A percentile compares a stretch with the other conserved stretches of the same genome.
phyloP scores from a whole-genome alignment of 2,888 invertebrate species.

The Diarsia dahlii region DNA sequence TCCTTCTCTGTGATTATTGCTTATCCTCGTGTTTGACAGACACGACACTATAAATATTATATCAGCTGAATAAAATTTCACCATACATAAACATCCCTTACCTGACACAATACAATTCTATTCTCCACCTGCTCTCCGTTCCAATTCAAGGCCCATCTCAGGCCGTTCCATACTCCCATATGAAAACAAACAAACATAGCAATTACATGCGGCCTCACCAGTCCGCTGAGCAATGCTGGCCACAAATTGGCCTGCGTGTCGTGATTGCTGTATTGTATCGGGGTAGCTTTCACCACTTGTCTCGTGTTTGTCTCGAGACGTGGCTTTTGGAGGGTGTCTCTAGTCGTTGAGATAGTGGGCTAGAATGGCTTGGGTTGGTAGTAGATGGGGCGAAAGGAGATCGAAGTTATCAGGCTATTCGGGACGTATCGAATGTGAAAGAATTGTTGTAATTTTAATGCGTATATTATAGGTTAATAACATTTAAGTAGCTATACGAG shows the following conservation, averaged over 20 bases:
- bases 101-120: not conserved
- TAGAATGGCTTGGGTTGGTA: not conserved
- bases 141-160: constrained; percentile 40
- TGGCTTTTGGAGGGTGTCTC: constrained; percentile 14
- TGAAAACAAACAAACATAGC: constrained; percentile 64
- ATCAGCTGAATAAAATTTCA: not conserved
- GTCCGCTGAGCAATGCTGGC: constrained; percentile 55
- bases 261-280: constrained; percentile 66
- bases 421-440: not conserved
- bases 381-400: not conserved
- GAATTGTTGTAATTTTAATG: not conserved
- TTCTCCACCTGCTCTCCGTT: constrained; percentile 18
- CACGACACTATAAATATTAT: not conserved
- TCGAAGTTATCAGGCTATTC: not conserved
- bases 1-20: too few relatives aligned
- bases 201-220: constrained; percentile 55
- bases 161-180: constrained; percentile 43
- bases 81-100: not conserved
- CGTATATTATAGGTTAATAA: not conserved
- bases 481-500: not conserved
- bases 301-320: constrained; percentile 24
- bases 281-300: constrained; percentile 43
- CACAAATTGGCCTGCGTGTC: constrained; percentile 65
- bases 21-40: too few relatives aligned
- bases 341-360: not conserved